Evolutionary conservation across 2,888 invertebrate genomes (phyloP).

Genomic region (Amblyjoppa proteus): DNA sequence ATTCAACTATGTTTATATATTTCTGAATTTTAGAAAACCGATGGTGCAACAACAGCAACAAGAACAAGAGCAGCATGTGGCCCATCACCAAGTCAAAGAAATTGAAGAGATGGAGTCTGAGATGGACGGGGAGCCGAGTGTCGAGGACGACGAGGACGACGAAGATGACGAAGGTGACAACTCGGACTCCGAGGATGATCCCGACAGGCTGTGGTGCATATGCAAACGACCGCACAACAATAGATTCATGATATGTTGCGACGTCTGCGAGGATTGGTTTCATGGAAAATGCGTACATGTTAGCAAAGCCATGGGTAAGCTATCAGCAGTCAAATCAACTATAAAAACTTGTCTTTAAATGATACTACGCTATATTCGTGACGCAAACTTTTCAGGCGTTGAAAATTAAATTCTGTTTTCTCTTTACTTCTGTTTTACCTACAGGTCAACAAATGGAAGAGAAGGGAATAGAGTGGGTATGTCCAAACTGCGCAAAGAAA

Average conservation of each 20-base stretch:
- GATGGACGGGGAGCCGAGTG: not conserved
- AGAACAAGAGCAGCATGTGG: not conserved
- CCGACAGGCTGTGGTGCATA: conserved; percentile 97
- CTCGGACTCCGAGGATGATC: conserved; percentile 96
- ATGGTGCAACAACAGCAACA: conserved; percentile 6
- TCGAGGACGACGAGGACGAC: conserved; percentile 86
- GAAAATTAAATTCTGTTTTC: conserved; percentile 3
- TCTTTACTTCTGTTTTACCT: conserved; percentile 15
- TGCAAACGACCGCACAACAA: conserved; percentile 98
- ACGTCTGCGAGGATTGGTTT: conserved; percentile 98
- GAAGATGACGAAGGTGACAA: conserved; percentile 87
- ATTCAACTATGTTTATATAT: not conserved
- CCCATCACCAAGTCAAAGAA: conserved; percentile 42
- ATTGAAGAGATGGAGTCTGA: conserved; percentile 51
- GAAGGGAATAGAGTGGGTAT: conserved; percentile 95
- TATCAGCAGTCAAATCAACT: not conserved
- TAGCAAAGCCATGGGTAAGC: conserved; percentile 93
- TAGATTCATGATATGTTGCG: conserved; percentile 99
- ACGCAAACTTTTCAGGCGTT: not conserved
- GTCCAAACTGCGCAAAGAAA: conserved; percentile 92
- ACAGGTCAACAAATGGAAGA: conserved; percentile 94
- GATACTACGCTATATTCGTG: not conserved
- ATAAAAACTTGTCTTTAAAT: conserved; percentile 25
- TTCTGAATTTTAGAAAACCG: conserved; percentile 22
- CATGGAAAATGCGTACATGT: conserved; percentile 99